A percentile compares a stretch with the other conserved stretches of the same genome.
Conservation (phyloP, 2,888 invertebrate genomes). For the Glaucopsyche alexis region DNA sequence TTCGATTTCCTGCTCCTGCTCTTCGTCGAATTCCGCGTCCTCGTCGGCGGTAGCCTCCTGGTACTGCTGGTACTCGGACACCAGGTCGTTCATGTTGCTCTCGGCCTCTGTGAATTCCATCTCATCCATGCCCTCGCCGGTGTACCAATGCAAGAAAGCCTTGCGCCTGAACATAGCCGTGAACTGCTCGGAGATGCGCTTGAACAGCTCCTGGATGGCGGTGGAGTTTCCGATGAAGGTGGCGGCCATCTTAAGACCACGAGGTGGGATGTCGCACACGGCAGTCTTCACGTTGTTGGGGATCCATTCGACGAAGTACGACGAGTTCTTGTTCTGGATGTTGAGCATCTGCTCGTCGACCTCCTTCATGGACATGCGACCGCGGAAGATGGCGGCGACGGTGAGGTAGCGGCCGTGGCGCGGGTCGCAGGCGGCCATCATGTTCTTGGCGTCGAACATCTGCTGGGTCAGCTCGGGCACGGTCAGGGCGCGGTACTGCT, state of each 20-base stretch:
- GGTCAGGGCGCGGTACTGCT: constrained; percentile 94
- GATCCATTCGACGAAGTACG: constrained; percentile 87
- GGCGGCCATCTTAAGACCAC: constrained; percentile 95
- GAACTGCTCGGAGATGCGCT: constrained; percentile 94
- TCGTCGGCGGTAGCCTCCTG: constrained; percentile 93
- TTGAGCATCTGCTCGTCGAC: constrained; percentile 94
- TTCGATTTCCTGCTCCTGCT: constrained; percentile 86
- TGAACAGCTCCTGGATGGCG: constrained; percentile 95
- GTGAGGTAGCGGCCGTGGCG: constrained; percentile 95
- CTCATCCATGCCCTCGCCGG: constrained; percentile 92
- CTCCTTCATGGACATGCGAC: constrained; percentile 97
- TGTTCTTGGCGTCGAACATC: constrained; percentile 97
- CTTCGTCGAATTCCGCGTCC: constrained; percentile 90
- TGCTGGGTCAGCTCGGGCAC: constrained; percentile 95
- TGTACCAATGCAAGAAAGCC: constrained; percentile 97
- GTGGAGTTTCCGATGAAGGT: constrained; percentile 96
- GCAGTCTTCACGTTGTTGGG: constrained; percentile 96
- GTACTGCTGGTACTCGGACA: constrained; percentile 97
- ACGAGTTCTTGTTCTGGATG: constrained; percentile 86
- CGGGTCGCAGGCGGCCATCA: constrained; percentile 98
- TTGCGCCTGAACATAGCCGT: constrained; percentile 97
- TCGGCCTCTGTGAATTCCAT: constrained; percentile 98
- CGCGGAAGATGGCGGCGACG: constrained; percentile 94
- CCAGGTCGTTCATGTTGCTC: constrained; percentile 97
- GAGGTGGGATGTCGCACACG: constrained; percentile 95